These are phyloP conservation scores for Darevskia nairensis DNA, from an alignment of 2,797 vertebrate genomes.

Conservation along the genomic window DNA sequence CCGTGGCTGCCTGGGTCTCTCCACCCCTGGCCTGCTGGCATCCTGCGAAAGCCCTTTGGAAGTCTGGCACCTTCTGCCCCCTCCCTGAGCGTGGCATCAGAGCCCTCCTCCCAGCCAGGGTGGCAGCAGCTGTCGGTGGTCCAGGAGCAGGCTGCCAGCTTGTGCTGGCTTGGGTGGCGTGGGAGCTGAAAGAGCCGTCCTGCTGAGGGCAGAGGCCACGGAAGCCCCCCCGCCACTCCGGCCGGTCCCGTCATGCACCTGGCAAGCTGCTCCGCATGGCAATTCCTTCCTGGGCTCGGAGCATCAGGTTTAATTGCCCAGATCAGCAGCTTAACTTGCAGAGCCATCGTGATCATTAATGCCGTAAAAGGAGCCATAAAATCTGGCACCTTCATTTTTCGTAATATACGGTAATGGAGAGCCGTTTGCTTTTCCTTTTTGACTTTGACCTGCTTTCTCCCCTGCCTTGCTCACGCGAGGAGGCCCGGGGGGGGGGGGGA, in stretches of 20 bases:
- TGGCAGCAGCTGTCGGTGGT: not conserved
- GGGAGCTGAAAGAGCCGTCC: not conserved
- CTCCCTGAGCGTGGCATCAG: too few species aligned
- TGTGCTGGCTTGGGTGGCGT: too few species aligned
- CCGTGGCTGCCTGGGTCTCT: too few species aligned
- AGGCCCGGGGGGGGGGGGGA: not conserved
- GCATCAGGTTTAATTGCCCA: conserved; percentile 67
- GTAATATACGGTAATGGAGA: conserved; percentile 63
- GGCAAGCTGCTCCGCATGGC: not conserved
- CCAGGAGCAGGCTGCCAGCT: not conserved
- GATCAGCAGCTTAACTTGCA: conserved; percentile 57
- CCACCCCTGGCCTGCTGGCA: too few species aligned
- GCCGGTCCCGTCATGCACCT: not conserved
- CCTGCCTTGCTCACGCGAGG: not conserved
- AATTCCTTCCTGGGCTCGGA: conserved; percentile 45
- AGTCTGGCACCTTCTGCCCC: too few species aligned
- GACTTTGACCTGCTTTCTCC: conserved; percentile 52
- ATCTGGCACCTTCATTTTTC: conserved; percentile 53
- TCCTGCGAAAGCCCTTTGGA: too few species aligned
- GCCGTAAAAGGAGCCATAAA: conserved; percentile 70
- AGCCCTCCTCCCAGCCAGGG: too few species aligned
- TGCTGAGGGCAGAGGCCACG: not conserved
- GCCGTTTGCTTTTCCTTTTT: conserved; percentile 51
- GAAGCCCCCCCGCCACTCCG: not conserved
- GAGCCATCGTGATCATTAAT: conserved; percentile 69